These are phyloP conservation scores for Epinephelus cyanopodus DNA, from an alignment of 2,113 vertebrate genomes.

Conservation along the genomic window DNA sequence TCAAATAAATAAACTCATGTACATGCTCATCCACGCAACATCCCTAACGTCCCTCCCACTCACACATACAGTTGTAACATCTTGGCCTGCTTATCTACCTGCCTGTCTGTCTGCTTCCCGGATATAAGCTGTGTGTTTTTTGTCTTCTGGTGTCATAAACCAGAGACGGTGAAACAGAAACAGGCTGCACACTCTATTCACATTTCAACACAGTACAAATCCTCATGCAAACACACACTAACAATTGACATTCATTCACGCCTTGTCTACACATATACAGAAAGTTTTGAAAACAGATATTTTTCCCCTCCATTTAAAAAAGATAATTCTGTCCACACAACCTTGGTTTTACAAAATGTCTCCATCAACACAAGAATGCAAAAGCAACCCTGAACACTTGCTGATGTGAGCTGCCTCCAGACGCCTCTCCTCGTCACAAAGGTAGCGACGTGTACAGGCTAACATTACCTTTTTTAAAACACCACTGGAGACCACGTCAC, in stretches of 20 bases:
- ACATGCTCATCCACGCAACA: conserved; percentile 25
- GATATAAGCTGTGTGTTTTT: conserved; percentile 39
- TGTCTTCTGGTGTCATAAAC: conserved; percentile 25
- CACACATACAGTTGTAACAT: conserved; percentile 27
- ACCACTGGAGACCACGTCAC: no score
- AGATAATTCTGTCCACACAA: no score
- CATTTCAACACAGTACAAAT: not conserved
- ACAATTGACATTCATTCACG: not conserved
- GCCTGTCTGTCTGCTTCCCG: conserved; percentile 37
- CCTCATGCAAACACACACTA: not conserved
- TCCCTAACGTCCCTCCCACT: not conserved
- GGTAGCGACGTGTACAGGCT: no score
- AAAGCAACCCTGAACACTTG: no score
- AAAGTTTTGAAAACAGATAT: no score
- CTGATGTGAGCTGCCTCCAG: no score
- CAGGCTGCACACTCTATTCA: not conserved
- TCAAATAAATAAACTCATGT: conserved; percentile 51
- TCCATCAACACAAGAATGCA: no score
- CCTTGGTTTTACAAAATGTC: no score
- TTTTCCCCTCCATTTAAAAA: no score
- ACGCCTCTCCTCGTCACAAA: no score
- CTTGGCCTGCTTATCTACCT: conserved; percentile 42
- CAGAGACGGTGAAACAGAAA: conserved; percentile 1
- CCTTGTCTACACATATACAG: no score
- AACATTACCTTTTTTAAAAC: no score